Percentiles rank a stretch among this genome's conserved stretches.
phyloP scores from a whole-genome alignment of 2,888 invertebrate species.

The Terebella lapidaria region DNA sequence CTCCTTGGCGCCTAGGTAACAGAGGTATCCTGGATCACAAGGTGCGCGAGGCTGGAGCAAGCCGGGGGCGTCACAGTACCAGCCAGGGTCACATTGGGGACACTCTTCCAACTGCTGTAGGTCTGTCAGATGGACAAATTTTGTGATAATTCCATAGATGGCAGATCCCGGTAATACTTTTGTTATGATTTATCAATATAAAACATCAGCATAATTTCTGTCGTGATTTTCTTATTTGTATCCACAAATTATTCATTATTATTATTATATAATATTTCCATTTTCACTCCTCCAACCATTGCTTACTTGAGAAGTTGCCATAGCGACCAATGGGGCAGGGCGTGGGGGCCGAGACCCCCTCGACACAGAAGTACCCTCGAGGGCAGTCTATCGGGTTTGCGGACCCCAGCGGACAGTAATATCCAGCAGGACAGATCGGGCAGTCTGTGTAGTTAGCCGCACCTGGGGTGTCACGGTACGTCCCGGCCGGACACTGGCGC shows the following conservation, averaged over 20 bases:
- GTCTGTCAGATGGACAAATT: conserved; percentile 30
- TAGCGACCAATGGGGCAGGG: conserved; percentile 49
- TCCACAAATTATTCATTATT: too few relatives aligned
- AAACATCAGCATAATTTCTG: too few relatives aligned
- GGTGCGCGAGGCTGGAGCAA: conserved; percentile 37
- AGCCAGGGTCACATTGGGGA: conserved; percentile 39
- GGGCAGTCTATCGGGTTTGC: conserved; percentile 34
- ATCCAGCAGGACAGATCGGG: conserved; percentile 38
- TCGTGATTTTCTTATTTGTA: too few relatives aligned
- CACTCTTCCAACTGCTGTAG: conserved; percentile 33
- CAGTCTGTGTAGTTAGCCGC: conserved; percentile 38
- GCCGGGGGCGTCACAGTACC: conserved; percentile 48
- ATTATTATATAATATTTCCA: too few relatives aligned
- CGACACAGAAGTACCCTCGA: conserved; percentile 41
- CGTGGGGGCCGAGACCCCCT: conserved; percentile 29
- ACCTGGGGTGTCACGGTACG: conserved; percentile 35
- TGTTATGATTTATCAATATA: too few relatives aligned
- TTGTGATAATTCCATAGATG: too few relatives aligned
- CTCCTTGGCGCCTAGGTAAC: conserved; percentile 39
- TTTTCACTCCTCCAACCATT: too few relatives aligned
- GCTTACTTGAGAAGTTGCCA: conserved; percentile 39
- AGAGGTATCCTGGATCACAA: conserved; percentile 48
- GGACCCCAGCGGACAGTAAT: conserved; percentile 41
- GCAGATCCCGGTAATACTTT: too few relatives aligned
- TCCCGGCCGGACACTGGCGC: conserved; percentile 40